Percentiles rank a stretch among this genome's conserved stretches.
Conservation (phyloP, 2,888 invertebrate species). For the Ectemnius continuus region DNA sequence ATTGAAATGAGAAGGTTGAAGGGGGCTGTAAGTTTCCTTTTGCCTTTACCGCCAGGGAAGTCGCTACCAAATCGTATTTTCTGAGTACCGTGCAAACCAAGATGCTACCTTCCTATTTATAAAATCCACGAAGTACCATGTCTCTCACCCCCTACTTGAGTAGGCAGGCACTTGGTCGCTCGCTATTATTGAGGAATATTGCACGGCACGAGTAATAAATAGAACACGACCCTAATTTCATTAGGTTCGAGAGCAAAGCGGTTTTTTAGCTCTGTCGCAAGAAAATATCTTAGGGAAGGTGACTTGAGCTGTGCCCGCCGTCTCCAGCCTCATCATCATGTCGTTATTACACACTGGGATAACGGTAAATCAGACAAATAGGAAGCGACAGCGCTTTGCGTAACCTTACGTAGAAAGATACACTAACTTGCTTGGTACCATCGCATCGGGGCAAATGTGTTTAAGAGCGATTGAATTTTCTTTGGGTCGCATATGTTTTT, state of each 20-base stretch:
- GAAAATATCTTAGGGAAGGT: slow-evolving; percentile 56
- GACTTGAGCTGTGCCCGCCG: slow-evolving; percentile 23
- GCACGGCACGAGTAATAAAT: slow-evolving; percentile 64
- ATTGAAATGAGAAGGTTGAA: slow-evolving; percentile 43
- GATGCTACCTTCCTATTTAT: slow-evolving; percentile 60
- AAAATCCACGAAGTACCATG: slow-evolving; percentile 45
- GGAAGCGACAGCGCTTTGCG: too few relatives aligned
- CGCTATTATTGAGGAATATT: slow-evolving; percentile 70
- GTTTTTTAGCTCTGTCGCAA: slow-evolving; percentile 45
- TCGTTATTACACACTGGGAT: slow-evolving; percentile 48
- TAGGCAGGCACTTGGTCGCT: slow-evolving; percentile 42
- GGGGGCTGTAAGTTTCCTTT: slow-evolving; percentile 42
- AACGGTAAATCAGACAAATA: too few relatives aligned
- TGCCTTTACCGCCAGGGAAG: slow-evolving; percentile 18
- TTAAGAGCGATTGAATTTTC: too few relatives aligned
- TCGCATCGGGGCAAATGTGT: too few relatives aligned
- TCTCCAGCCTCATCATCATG: slow-evolving; percentile 43
- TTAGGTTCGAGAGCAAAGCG: slow-evolving; percentile 54
- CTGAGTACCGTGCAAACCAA: slow-evolving; percentile 47
- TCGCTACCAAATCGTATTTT: slow-evolving; percentile 46
- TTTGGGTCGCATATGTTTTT: too few relatives aligned
- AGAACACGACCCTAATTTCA: slow-evolving; percentile 68
- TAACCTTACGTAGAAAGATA: too few relatives aligned
- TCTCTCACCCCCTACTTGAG: slow-evolving; percentile 9
- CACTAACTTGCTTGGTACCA: too few relatives aligned